phyloP scores from a whole-genome alignment of 2,797 vertebrate genomes.

The Dallia pectoralis region DNA sequence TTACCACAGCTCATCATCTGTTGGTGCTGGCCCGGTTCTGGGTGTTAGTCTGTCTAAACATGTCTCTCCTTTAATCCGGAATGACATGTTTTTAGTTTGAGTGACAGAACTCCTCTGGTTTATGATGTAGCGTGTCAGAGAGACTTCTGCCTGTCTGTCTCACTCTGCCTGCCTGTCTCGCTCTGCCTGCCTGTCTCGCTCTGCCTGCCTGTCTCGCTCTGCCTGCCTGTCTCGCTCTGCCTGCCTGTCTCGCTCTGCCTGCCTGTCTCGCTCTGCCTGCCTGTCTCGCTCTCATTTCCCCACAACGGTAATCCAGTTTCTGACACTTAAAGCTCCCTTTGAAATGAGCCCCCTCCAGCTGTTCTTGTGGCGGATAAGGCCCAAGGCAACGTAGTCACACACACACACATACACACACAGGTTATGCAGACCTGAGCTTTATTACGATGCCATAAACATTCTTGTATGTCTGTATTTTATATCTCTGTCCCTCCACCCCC shows the following conservation, averaged over 20 bases:
- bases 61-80: neutral
- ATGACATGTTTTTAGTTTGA: conserved; percentile 47
- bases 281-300: too few species aligned
- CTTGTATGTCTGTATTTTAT: neutral
- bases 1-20: neutral
- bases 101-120: conserved; percentile 54
- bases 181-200: too few species aligned
- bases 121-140: conserved; percentile 22
- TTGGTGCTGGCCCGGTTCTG: neutral
- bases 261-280: too few species aligned
- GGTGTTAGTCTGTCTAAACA: neutral
- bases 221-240: too few species aligned
- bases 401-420: neutral
- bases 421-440: neutral
- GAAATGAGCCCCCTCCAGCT: conserved; percentile 63
- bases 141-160: neutral
- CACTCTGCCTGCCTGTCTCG: too few species aligned
- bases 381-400: neutral
- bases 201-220: too few species aligned
- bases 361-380: conserved; percentile 44
- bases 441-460: neutral
- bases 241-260: too few species aligned
- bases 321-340: conserved; percentile 53
- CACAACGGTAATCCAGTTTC: conserved; percentile 38
- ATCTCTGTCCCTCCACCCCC: conserved; percentile 14